These are phyloP conservation scores for Oryzias dopingdopingensis DNA, from an alignment of 2,797 vertebrate genomes.

Conservation along the genomic window DNA sequence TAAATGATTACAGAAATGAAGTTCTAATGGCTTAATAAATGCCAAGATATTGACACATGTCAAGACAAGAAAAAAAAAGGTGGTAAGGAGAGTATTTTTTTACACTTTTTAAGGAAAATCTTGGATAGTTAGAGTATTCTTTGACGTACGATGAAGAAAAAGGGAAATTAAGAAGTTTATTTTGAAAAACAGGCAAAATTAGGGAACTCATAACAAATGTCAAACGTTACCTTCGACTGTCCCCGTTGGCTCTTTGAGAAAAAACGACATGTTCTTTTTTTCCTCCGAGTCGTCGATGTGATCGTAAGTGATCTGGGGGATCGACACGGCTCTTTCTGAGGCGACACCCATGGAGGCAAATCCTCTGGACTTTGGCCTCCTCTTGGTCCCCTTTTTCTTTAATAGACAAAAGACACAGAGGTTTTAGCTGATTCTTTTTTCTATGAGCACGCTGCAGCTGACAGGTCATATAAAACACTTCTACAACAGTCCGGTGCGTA, in stretches of 20 bases:
- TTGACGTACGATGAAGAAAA: conserved; percentile 8
- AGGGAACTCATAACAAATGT: neutral
- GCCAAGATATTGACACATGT: conserved; percentile 9
- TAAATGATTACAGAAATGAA: conserved; percentile 18
- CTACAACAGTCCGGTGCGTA: no score
- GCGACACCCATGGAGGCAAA: conserved; percentile 71
- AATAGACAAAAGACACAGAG: neutral
- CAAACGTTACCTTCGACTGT: conserved; percentile 56
- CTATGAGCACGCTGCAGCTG: no score
- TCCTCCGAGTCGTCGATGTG: conserved; percentile 76
- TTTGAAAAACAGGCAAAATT: conserved; percentile 7
- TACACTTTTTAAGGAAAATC: conserved; percentile 5
- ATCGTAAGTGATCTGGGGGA: conserved; percentile 86
- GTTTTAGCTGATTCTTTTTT: no score
- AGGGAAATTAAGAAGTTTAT: conserved; percentile 9
- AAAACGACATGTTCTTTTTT: conserved; percentile 78
- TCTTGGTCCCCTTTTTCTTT: conserved; percentile 82
- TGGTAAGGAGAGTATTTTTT: conserved; percentile 9
- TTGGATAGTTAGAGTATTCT: neutral
- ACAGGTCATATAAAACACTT: no score
- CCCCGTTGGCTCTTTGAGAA: conserved; percentile 67
- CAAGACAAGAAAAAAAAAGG: conserved; percentile 11
- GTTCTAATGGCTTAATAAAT: conserved; percentile 1
- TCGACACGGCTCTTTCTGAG: conserved; percentile 74
- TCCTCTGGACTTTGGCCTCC: conserved; percentile 77